Conservation (phyloP, 2,797 vertebrate genomes). For the Malurus splendens region DNA sequence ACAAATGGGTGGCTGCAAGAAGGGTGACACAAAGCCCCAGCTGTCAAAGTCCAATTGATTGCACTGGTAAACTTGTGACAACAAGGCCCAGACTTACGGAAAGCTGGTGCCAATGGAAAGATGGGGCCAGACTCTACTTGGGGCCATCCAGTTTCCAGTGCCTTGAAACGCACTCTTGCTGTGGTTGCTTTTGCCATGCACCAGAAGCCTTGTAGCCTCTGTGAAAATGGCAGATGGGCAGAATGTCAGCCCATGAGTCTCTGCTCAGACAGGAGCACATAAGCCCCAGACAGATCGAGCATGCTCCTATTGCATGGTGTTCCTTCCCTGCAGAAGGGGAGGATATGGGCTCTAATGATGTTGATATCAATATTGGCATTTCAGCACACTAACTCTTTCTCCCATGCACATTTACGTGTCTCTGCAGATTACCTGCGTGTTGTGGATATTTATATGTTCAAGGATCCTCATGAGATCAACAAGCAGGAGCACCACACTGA, state of each 20-base stretch:
- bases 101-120: background rate
- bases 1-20: background rate
- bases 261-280: background rate
- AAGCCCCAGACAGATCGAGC: background rate
- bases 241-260: background rate
- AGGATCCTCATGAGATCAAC: slow-evolving; percentile 71
- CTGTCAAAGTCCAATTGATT: background rate
- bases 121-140: background rate
- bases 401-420: background rate
- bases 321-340: background rate
- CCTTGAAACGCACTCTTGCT: background rate
- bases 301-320: background rate
- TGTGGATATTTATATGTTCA: slow-evolving; percentile 76
- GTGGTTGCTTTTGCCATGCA: background rate
- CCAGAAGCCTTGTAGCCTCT: background rate
- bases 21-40: background rate
- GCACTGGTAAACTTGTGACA: background rate
- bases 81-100: background rate
- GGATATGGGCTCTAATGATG: background rate
- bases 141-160: background rate
- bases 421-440: slow-evolving; percentile 82
- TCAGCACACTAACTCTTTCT: background rate
- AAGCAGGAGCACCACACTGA: slow-evolving; percentile 81
- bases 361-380: background rate
- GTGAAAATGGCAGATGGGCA: background rate